phyloP scores from a whole-genome alignment of 2,113 vertebrate genomes.

The Scalopus aquaticus region DNA sequence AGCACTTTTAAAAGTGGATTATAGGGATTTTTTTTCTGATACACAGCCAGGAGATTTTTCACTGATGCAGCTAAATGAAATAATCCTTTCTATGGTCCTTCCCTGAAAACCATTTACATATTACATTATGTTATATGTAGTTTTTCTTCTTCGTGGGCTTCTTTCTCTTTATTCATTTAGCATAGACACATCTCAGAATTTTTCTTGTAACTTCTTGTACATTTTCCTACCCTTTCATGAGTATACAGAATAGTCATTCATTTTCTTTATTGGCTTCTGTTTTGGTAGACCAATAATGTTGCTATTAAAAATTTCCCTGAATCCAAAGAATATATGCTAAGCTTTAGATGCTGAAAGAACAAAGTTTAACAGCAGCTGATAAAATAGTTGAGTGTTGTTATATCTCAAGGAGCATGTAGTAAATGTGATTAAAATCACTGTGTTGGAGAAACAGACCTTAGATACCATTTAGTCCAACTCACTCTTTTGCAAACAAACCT shows the following conservation, averaged over 20 bases:
- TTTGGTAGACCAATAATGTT: slow-evolving; percentile 45
- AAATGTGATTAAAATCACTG: slow-evolving; percentile 51
- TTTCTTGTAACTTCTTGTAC: background rate
- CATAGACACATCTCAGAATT: background rate
- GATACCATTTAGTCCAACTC: background rate
- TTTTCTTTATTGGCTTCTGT: slow-evolving; percentile 34
- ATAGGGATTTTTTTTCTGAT: slow-evolving; percentile 34
- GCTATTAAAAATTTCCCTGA: slow-evolving; percentile 51
- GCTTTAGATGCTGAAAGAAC: background rate
- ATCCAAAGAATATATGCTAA: slow-evolving; percentile 3
- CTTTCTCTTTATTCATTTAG: slow-evolving; percentile 1
- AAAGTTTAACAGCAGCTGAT: slow-evolving; percentile 51
- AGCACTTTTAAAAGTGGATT: slow-evolving; percentile 71
- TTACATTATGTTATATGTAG: background rate
- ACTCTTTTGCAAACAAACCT: slow-evolving; percentile 25
- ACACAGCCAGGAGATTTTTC: slow-evolving; percentile 54
- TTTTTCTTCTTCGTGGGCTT: slow-evolving; percentile 28
- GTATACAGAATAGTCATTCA: background rate
- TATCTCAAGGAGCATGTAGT: background rate
- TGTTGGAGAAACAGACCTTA: slow-evolving; percentile 25
- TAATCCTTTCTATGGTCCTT: slow-evolving; percentile 60
- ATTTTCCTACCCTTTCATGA: background rate
- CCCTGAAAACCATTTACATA: slow-evolving; percentile 27
- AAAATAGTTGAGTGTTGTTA: slow-evolving; percentile 55
- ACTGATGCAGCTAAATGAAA: slow-evolving; percentile 61